Conservation (phyloP, 1,140 invertebrate species). For the Tenebrio molitor region DNA sequence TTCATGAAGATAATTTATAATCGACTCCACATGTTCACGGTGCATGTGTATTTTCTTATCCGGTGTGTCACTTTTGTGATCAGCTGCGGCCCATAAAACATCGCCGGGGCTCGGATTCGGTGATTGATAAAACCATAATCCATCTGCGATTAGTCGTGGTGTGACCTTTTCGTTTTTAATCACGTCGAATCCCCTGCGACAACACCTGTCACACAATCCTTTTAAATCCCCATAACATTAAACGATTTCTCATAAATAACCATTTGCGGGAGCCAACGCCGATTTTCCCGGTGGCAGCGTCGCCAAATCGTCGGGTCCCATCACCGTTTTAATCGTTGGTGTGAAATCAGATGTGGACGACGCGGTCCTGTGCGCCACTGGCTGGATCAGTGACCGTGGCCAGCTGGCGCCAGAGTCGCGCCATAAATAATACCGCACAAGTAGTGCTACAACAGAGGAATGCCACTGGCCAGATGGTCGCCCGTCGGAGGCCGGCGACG, state of each 20-base stretch:
- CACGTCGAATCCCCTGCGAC: background rate
- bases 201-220: no score
- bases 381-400: constrained; percentile 67
- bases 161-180: background rate
- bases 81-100: background rate
- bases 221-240: no score
- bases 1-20: no score
- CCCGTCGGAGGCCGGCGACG: constrained; percentile 6
- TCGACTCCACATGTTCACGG: no score
- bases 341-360: constrained; percentile 7
- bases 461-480: constrained; percentile 65
- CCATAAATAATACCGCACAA: constrained; percentile 67
- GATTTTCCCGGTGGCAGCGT: background rate
- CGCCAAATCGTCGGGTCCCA: background rate
- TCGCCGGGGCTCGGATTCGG: background rate
- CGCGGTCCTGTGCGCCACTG: constrained; percentile 44
- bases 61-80: background rate
- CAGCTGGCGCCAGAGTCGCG: constrained; percentile 65
- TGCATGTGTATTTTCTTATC: background rate
- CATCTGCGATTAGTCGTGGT: background rate
- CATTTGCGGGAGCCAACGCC: background rate
- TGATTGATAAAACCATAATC: background rate
- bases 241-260: no score
- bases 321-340: background rate
- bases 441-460: constrained; percentile 61